Base-by-base conservation (phyloP, 2,113 vertebrate species). In the mouse (Mus musculus) region DNA sequence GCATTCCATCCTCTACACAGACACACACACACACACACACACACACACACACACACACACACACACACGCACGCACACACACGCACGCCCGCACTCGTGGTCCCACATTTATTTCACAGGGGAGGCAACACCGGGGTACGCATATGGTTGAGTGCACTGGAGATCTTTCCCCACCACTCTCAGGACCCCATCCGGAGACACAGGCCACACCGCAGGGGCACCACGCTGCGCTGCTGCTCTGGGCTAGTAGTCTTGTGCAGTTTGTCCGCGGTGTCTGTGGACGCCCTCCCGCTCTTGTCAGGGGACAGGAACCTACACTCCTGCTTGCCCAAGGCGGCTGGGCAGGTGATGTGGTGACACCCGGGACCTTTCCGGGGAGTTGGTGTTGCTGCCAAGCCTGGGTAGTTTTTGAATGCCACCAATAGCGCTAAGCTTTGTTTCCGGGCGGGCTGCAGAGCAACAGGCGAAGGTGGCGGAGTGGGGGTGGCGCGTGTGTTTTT, bases 1-100 rank as follows among this genome's bases (percentile, higher is more conserved):
- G 61, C 96, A 97, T 97, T 97, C 96, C 97, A 96, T 71, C 95
- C 88, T 90, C 24, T 73, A 86, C 96, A 95, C 88, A 56, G 95
- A 59, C 63, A 33, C 81, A 95, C 88, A 56, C 96, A 59, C 63
- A 33, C 81, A 46, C 59, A 28, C 96, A 63, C 54, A 9, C 84
- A 22, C 61, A 67, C 96, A 71, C 96, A 88, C 96, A 92, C 93
- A 42, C 95, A 91, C 89, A 36, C n/a, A n/a, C n/a, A n/a, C n/a
- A n/a, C n/a, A n/a, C n/a, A n/a, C n/a, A n/a, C n/a, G n/a, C n/a
- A n/a, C n/a, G n/a, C n/a, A n/a, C n/a, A n/a, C n/a, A n/a, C 96
- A 54, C 56, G 67, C 96, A 63, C 95, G 93, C 95, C 94, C 88
- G 52, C 96, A 72, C 67, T 54, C 89, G 12, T 39, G 92, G 91